phyloP scores from a whole-genome alignment of 2,797 vertebrate genomes.

The Tenualosa thibaudeaui region DNA sequence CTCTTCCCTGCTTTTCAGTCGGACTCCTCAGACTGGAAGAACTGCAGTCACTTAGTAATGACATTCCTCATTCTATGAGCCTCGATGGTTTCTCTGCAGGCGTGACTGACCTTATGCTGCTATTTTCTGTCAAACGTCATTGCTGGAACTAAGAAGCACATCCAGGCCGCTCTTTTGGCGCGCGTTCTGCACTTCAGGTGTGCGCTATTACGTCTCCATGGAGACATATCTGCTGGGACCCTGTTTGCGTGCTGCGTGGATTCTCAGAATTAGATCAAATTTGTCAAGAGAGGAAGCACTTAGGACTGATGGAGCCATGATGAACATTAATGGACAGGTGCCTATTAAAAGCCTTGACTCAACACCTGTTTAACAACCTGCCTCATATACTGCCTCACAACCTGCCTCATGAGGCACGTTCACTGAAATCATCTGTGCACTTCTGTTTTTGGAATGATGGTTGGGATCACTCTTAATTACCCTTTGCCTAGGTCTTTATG shows the following conservation, averaged over 20 bases:
- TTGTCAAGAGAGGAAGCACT: conserved; percentile 7
- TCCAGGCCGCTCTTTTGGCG: background rate
- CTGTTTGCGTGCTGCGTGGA: background rate
- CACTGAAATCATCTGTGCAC: background rate
- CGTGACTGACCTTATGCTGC: background rate
- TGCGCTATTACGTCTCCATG: conserved; percentile 5
- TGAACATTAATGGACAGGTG: conserved; percentile 11
- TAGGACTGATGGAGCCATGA: background rate
- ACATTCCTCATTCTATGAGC: background rate
- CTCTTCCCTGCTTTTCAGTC: background rate
- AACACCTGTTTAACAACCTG: background rate
- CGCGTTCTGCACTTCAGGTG: background rate
- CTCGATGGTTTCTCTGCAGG: background rate
- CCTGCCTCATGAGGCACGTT: background rate
- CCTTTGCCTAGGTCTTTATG: background rate
- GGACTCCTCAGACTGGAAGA: background rate
- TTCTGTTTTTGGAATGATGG: background rate
- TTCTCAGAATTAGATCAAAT: conserved; percentile 16
- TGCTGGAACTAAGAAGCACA: background rate
- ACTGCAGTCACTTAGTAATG: background rate
- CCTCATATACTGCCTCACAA: background rate
- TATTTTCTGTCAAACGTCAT: background rate
- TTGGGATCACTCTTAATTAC: background rate
- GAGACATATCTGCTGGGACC: background rate
- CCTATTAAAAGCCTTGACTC: background rate